Conservation (phyloP, 2,113 vertebrate species). For the Struthio camelus region DNA sequence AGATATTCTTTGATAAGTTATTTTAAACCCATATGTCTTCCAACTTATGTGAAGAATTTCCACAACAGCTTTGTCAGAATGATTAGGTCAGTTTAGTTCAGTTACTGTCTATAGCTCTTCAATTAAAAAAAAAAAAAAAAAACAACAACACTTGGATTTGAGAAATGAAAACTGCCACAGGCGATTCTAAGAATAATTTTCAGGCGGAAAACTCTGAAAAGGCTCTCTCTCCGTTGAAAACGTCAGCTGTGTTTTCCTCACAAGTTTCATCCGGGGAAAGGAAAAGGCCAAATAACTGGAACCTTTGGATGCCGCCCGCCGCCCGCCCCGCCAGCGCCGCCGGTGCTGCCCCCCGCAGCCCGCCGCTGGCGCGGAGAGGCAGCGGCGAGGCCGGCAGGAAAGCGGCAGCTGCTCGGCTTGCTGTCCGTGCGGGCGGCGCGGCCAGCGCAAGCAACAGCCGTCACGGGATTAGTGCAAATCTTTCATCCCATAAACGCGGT, state of each 20-base stretch:
- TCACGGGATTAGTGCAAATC: neutral
- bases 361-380: accelerated
- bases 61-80: neutral
- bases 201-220: neutral
- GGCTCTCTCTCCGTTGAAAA: neutral
- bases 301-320: neutral
- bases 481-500: neutral
- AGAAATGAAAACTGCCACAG: neutral
- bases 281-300: neutral
- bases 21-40: neutral
- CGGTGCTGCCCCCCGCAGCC: slow-evolving; percentile 24
- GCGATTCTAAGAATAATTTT: neutral
- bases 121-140: neutral
- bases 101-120: neutral
- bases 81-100: neutral
- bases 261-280: neutral
- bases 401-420: neutral
- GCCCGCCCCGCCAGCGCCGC: neutral
- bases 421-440: neutral
- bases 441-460: neutral
- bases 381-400: neutral
- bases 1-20: neutral
- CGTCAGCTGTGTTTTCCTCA: neutral
- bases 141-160: neutral
- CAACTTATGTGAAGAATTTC: neutral